These are phyloP conservation scores for Elaphurus davidianus DNA, from an alignment of 2,113 vertebrate genomes.

Conservation along the genomic window DNA sequence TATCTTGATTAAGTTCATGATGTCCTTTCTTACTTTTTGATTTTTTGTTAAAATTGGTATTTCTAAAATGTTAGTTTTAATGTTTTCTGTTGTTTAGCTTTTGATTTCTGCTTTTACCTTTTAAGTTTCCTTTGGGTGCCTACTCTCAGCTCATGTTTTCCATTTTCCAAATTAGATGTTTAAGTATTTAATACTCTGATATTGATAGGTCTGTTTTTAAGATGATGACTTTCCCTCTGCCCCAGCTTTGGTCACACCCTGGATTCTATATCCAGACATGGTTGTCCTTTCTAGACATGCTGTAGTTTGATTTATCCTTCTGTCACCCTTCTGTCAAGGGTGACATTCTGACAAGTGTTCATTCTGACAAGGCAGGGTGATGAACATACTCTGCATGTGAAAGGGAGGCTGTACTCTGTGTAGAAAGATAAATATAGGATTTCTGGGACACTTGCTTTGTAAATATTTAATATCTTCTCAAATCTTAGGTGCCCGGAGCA, in stretches of 20 bases:
- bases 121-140: not conserved
- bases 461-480: slow-evolving; percentile 48
- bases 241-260: not conserved
- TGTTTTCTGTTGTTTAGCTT: not conserved
- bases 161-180: not conserved
- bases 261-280: too few species aligned
- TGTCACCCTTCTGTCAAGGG: not conserved
- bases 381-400: not conserved
- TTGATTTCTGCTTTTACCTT: not conserved
- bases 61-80: not conserved
- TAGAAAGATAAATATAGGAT: not conserved
- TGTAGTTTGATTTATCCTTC: not conserved
- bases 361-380: not conserved
- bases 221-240: too few species aligned
- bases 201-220: not conserved
- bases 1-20: not conserved
- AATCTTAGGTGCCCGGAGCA: not conserved
- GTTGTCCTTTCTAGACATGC: not conserved
- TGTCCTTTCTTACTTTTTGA: not conserved
- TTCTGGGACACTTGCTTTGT: not conserved
- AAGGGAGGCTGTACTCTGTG: not conserved
- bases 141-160: not conserved
- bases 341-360: not conserved
- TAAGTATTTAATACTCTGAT: not conserved
- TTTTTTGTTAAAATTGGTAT: not conserved